A percentile compares a stretch with the other conserved stretches of the same genome.
These are phyloP conservation scores for Bimastos eiseni DNA, from an alignment of 2,888 invertebrate genomes.

Conservation along the genomic window DNA sequence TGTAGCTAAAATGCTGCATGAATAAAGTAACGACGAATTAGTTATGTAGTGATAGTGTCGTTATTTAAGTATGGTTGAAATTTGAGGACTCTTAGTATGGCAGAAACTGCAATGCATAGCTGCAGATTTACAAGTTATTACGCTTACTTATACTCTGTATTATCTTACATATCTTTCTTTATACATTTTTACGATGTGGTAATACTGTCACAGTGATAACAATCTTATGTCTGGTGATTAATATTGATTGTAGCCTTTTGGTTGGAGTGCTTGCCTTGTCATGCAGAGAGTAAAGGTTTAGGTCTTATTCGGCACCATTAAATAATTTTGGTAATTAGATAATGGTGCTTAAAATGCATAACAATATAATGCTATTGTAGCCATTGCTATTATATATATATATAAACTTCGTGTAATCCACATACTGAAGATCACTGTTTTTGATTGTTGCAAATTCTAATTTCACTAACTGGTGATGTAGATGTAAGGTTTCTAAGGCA, in stretches of 20 bases:
- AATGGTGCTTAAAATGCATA: too few species aligned
- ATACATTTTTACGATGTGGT: not conserved
- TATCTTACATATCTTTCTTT: not conserved
- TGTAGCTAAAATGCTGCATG: not conserved
- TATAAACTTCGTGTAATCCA: not conserved
- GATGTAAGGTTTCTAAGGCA: not conserved
- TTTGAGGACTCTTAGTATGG: not conserved
- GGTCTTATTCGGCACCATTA: too few species aligned
- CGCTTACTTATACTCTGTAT: too few species aligned
- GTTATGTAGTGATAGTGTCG: too few species aligned
- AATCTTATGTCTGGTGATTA: not conserved
- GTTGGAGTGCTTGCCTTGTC: too few species aligned
- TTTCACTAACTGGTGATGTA: not conserved
- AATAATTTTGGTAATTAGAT: too few species aligned
- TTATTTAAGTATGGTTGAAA: not conserved
- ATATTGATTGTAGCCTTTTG: not conserved
- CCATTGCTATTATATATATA: not conserved
- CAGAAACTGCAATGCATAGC: not conserved
- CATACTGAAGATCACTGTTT: not conserved
- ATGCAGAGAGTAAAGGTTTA: too few species aligned
- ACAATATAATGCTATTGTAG: not conserved
- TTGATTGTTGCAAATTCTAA: not conserved
- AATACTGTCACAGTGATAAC: not conserved
- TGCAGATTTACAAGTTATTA: not conserved
- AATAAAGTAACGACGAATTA: not conserved